Evolutionary conservation across 2,797 vertebrate genomes (phyloP).

Genomic region (Stomatorhinus walkeri): DNA sequence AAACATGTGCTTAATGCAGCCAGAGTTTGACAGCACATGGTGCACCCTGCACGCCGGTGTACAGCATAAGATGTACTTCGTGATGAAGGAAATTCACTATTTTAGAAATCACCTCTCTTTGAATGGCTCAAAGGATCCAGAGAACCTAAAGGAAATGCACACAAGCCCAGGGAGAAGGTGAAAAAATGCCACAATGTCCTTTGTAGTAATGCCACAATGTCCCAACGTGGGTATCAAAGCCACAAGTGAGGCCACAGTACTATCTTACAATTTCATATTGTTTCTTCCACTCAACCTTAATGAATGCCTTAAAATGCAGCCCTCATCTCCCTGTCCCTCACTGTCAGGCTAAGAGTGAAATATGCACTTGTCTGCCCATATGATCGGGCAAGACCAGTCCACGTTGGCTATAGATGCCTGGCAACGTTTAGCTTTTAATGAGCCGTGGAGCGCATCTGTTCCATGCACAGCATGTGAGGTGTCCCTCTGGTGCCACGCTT

Average conservation of each 20-base stretch:
- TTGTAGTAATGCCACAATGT: neutral
- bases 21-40: neutral
- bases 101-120: neutral
- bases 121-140: neutral
- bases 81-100: neutral
- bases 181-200: neutral
- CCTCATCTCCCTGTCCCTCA: neutral
- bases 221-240: neutral
- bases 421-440: conserved; percentile 19
- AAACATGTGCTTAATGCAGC: neutral
- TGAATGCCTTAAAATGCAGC: neutral
- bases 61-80: neutral
- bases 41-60: neutral
- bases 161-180: neutral
- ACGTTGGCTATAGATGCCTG: neutral
- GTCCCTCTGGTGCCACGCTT: neutral
- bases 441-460: conserved; percentile 25
- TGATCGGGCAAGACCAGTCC: neutral
- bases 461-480: neutral
- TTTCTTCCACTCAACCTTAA: neutral
- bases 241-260: neutral
- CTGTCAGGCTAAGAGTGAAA: neutral
- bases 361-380: neutral
- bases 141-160: neutral
- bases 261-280: neutral